Evolutionary conservation across 2,797 vertebrate species (phyloP), one percentile per base, ranked within the genome.

Genomic region (Cyprinodon diabolis): DNA sequence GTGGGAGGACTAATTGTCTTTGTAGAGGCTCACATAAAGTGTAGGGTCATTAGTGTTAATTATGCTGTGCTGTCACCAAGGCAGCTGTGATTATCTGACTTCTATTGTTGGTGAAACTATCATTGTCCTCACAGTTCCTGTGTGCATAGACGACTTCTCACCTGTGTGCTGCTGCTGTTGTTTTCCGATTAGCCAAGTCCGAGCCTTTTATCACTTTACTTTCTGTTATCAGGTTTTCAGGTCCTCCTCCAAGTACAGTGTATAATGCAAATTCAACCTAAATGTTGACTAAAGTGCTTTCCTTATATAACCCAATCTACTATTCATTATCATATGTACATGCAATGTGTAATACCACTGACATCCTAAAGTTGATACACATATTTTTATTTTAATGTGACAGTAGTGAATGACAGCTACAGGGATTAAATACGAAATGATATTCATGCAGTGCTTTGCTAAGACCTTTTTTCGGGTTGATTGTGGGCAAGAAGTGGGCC

Each of bases 21-120:
- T 89, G 85, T 86, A 85, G 87, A 87, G 87, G 82, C 80, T 90
- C 86, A 62, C 58, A 92, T 91, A 90, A 93, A 94, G 88, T 90
- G 82, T 51, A 69, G 81, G 90, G 90, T 92, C 90, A 93, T 95
- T 92, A 94, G 87, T 83, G 90, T 89, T 94, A 95, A 95, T 95
- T 92, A 92, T 77, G 86, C 84, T 80, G 82, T 89, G 91, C 90
- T 86, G 90, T 94, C 92, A 94, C 90, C 87, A 89, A 87, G 89
- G 88, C 85, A 76, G 85, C 90, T 79, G 85, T 84, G 86, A 93
- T 91, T 90, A 91, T 90, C 84, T 84, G 84, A 88, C 89, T 84
- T 71, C 85, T 85, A 85, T 90, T 89, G 81, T 89, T 75, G 82
- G 71, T 13, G 45, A 75, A 35, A 74, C 74, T 74, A 70, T 84